phyloP scores from a whole-genome alignment of 1,140 invertebrate genomes.

The Tetragonula clypearis region DNA sequence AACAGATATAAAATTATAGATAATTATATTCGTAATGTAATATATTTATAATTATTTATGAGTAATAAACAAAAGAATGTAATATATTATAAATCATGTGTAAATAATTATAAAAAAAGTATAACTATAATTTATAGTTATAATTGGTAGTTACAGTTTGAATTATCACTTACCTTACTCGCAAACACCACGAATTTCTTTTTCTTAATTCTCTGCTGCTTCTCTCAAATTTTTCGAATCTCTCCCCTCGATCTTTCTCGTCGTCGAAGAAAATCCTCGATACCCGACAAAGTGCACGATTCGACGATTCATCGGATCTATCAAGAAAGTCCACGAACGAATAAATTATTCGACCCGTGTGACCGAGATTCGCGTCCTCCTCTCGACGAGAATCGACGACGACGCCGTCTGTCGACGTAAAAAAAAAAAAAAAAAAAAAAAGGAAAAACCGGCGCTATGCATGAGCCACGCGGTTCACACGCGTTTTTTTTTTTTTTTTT shows the following conservation, averaged over 20 bases:
- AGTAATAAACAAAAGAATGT: no score
- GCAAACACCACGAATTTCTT: no score
- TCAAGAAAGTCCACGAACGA: not conserved
- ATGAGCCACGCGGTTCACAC: constrained; percentile 18
- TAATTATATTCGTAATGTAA: no score
- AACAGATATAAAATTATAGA: no score
- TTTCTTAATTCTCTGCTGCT: no score
- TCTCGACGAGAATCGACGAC: not conserved
- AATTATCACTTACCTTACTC: no score
- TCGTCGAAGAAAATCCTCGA: not conserved
- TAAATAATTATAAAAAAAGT: no score
- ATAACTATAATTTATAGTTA: no score
- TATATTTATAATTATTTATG: no score
- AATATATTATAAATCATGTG: no score
- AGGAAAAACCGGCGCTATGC: constrained; percentile 13
- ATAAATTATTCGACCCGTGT: constrained; percentile 26
- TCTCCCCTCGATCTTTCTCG: not conserved
- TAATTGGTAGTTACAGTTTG: no score
- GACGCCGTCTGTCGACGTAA: not conserved
- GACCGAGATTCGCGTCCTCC: constrained; percentile 38
- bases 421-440: not conserved
- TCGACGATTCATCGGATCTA: not conserved
- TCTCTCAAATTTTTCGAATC: not conserved
- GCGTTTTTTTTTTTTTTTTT: not conserved
- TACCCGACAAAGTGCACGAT: not conserved